Evolutionary conservation across 2,888 invertebrate species (phyloP).

Genomic region (Seira musarum): DNA sequence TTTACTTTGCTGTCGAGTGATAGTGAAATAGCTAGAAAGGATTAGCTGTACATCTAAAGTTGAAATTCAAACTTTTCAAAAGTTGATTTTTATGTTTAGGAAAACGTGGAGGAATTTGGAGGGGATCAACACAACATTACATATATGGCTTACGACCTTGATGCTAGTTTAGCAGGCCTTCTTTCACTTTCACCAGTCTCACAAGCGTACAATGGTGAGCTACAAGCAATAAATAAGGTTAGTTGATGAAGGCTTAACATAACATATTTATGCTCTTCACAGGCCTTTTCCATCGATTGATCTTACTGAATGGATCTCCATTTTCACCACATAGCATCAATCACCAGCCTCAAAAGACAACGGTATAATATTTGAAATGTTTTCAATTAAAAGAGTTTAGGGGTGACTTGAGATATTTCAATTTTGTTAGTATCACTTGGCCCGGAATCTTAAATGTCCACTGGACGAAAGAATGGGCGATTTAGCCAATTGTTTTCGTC

Average conservation of each 20-base stretch:
- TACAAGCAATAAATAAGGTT: constrained; percentile 1
- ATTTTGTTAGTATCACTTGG: constrained; percentile 62
- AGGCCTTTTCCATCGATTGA: constrained; percentile 68
- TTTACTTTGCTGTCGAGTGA: too few relatives aligned
- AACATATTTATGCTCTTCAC: constrained; percentile 11
- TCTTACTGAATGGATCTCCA: constrained; percentile 68
- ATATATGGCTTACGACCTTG: constrained; percentile 67
- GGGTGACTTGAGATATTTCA: background rate
- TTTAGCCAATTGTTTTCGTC: constrained; percentile 62
- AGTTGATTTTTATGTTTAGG: constrained; percentile 53
- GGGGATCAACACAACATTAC: constrained; percentile 65
- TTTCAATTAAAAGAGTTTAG: constrained; percentile 5
- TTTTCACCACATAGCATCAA: constrained; percentile 68
- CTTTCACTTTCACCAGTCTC: constrained; percentile 67
- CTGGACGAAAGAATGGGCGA: constrained; percentile 63
- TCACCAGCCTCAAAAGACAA: constrained; percentile 66
- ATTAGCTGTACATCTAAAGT: too few relatives aligned
- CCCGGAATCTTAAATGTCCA: constrained; percentile 64
- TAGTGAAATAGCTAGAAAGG: too few relatives aligned
- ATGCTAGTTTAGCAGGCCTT: constrained; percentile 66
- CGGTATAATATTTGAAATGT: constrained; percentile 61
- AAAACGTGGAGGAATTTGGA: constrained; percentile 67
- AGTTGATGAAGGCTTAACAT: background rate
- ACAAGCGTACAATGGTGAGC: constrained; percentile 67
- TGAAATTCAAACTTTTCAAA: too few relatives aligned